phyloP scores from a whole-genome alignment of 2,888 invertebrate species.

The Taphrorychus bicolor region DNA sequence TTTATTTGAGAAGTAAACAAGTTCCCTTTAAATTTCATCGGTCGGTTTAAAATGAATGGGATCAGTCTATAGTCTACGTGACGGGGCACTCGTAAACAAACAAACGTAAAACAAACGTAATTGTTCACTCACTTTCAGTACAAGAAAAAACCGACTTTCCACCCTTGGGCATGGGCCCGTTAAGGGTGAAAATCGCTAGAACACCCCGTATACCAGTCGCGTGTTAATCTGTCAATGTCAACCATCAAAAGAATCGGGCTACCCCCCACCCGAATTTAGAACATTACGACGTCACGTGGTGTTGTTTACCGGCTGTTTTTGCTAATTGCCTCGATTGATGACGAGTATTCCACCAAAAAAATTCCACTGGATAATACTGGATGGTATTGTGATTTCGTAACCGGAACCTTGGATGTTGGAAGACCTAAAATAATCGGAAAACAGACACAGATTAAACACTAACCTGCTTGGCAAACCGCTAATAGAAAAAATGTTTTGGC shows the following conservation, averaged over 20 bases:
- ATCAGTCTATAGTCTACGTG: constrained; percentile 21
- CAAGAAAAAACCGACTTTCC: constrained; percentile 13
- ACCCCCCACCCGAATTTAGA: too few relatives aligned
- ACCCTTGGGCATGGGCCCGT: constrained; percentile 1
- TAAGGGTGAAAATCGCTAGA: constrained; percentile 52
- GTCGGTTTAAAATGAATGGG: constrained; percentile 5
- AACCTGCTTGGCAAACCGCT: not conserved
- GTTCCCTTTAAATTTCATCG: constrained; percentile 33
- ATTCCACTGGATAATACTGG: too few relatives aligned
- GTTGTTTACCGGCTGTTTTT: constrained; percentile 52
- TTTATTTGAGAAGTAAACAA: constrained; percentile 27
- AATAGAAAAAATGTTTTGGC: not conserved
- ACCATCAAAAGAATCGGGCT: too few relatives aligned
- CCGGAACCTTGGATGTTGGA: not conserved
- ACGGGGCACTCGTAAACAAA: constrained; percentile 33
- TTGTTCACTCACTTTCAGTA: not conserved
- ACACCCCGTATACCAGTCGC: constrained; percentile 6
- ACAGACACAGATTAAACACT: not conserved
- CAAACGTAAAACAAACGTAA: constrained; percentile 14
- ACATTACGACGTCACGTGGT: constrained; percentile 54
- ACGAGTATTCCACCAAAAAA: too few relatives aligned
- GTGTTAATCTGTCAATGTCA: constrained; percentile 38
- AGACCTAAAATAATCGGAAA: not conserved
- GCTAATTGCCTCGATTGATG: not conserved
- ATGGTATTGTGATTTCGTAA: not conserved